These are phyloP conservation scores for Sander vitreus DNA, from an alignment of 2,113 vertebrate species.

Conservation along the genomic window DNA sequence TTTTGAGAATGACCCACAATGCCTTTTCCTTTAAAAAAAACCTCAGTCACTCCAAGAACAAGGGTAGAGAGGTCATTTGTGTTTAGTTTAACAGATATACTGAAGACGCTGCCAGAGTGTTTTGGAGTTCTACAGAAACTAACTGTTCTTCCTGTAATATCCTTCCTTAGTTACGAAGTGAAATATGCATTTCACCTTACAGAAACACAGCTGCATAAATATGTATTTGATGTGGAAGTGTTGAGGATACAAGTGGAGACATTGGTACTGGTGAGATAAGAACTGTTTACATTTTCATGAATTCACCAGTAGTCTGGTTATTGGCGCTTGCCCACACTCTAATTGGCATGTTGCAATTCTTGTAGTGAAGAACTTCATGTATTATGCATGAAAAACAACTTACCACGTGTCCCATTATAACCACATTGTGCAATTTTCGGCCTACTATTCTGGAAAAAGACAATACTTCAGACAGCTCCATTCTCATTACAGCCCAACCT, in stretches of 20 bases:
- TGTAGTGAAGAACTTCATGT: slow-evolving; percentile 76
- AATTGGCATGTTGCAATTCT: slow-evolving; percentile 82
- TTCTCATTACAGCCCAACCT: slow-evolving; percentile 68
- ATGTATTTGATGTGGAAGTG: slow-evolving; percentile 70
- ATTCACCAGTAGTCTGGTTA: slow-evolving; percentile 76
- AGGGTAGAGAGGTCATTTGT: slow-evolving; percentile 27
- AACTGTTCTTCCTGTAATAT: slow-evolving; percentile 39
- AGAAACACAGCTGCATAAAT: slow-evolving; percentile 72
- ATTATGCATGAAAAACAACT: slow-evolving; percentile 84
- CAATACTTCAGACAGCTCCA: slow-evolving; percentile 70
- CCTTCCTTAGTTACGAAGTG: slow-evolving; percentile 42
- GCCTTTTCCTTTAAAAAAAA: slow-evolving; percentile 6
- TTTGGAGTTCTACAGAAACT: slow-evolving; percentile 30
- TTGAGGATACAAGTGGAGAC: slow-evolving; percentile 49
- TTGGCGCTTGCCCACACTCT: slow-evolving; percentile 71
- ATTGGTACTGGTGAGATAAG: slow-evolving; percentile 55
- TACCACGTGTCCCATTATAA: slow-evolving; percentile 77
- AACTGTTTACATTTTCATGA: slow-evolving; percentile 80
- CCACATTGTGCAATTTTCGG: slow-evolving; percentile 69
- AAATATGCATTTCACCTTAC: slow-evolving; percentile 65
- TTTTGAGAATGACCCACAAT: neutral
- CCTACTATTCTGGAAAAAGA: slow-evolving; percentile 66
- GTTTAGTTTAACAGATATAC: slow-evolving; percentile 33
- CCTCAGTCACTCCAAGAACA: slow-evolving; percentile 1
- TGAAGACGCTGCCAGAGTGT: slow-evolving; percentile 43